Conservation (phyloP, 2,888 invertebrate species). For the Drosophila paramelanica region DNA sequence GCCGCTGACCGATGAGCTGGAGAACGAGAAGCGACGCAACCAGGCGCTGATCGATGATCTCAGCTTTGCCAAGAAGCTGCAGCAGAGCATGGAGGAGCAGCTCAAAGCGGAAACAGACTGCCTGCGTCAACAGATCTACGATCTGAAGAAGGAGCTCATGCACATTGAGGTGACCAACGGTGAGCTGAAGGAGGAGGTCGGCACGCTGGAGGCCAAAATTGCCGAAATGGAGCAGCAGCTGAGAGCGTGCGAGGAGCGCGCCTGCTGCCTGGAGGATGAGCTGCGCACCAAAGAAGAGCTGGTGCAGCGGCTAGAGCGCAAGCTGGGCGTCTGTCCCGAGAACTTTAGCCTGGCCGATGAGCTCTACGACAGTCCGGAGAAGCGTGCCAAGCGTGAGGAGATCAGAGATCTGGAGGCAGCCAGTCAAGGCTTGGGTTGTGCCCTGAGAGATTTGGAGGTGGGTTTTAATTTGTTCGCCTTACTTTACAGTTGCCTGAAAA, state of each 20-base stretch:
- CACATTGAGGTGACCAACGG: conserved; percentile 89
- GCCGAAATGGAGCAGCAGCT: conserved; percentile 86
- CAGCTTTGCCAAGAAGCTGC: conserved; percentile 85
- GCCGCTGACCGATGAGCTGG: conserved; percentile 80
- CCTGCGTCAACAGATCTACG: conserved; percentile 86
- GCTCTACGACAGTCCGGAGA: conserved; percentile 79
- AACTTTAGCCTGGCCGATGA: conserved; percentile 83
- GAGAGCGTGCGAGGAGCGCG: conserved; percentile 86
- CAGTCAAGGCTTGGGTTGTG: conserved; percentile 75
- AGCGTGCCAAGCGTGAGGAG: conserved; percentile 73
- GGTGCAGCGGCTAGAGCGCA: conserved; percentile 70
- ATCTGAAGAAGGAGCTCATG: conserved; percentile 87
- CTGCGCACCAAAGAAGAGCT: conserved; percentile 84
- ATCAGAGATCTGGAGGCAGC: conserved; percentile 73
- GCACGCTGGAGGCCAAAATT: conserved; percentile 87
- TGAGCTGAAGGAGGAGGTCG: conserved; percentile 89
- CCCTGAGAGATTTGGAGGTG: conserved; percentile 78
- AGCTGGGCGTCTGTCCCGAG: conserved; percentile 73
- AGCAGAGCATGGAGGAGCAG: conserved; percentile 85
- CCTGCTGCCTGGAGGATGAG: conserved; percentile 87
- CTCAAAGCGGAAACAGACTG: conserved; percentile 86
- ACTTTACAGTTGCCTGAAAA: too few relatives aligned
- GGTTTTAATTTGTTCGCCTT: neutral
- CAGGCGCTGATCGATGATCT: conserved; percentile 86
- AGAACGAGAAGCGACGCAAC: conserved; percentile 79